Conservation (phyloP, 2,113 vertebrate genomes). For the Eulacestoma nigropectus region DNA sequence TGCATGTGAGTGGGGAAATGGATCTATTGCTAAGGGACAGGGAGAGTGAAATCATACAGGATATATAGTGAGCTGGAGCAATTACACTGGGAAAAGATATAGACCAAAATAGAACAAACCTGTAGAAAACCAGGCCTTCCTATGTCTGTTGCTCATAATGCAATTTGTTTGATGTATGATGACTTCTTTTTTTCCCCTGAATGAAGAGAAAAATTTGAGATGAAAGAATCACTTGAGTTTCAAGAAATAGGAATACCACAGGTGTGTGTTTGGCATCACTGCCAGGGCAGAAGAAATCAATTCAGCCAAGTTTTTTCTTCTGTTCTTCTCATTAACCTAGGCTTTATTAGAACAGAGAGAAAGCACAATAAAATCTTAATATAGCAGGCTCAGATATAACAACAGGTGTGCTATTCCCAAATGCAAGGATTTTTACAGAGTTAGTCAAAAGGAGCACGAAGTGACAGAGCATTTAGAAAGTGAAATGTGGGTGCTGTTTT, state of each 20-base stretch:
- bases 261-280: neutral
- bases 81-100: neutral
- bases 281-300: neutral
- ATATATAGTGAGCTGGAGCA: neutral
- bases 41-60: neutral
- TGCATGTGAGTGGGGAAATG: neutral
- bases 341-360: neutral
- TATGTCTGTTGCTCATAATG: neutral
- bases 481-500: neutral
- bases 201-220: neutral
- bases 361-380: neutral
- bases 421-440: neutral
- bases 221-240: neutral
- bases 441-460: neutral
- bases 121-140: neutral
- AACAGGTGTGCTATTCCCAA: neutral
- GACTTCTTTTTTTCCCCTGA: neutral
- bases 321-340: neutral
- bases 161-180: neutral
- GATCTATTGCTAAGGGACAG: neutral
- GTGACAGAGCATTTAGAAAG: neutral
- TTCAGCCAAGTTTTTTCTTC: neutral
- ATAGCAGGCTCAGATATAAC: neutral
- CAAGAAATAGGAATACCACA: neutral
- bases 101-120: neutral